Conservation (phyloP, 92 coral and sea anemone genomes). For the Phenganax stokvisi region DNA sequence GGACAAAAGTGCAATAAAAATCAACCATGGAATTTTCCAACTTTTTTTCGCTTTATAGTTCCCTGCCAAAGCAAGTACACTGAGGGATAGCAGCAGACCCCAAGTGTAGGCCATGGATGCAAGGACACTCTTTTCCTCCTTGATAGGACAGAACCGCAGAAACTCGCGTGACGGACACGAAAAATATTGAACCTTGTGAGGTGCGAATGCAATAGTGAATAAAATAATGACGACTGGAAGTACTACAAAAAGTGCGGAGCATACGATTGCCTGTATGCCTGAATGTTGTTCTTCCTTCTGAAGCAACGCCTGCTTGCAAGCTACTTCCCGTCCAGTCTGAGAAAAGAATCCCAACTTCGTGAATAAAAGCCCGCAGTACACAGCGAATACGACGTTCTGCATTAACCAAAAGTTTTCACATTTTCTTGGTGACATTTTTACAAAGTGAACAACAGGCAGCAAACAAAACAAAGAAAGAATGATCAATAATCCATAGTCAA, state of each 20-base stretch:
- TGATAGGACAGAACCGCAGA: background rate
- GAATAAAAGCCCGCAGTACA: constrained; percentile 13
- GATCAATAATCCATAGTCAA: constrained; percentile 4
- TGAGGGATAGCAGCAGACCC: constrained; percentile 15
- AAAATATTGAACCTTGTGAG: background rate
- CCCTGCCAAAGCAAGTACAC: background rate
- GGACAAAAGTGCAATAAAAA: constrained; percentile 9
- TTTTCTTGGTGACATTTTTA: constrained; percentile 1
- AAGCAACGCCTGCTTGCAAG: background rate
- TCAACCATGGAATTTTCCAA: constrained; percentile 15
- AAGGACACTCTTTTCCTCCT: background rate
- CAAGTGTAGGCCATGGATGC: constrained; percentile 21
- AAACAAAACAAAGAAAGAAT: background rate
- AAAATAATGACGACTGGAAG: constrained; percentile 13
- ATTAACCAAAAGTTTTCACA: background rate
- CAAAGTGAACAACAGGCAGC: constrained; percentile 14
- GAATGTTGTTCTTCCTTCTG: background rate
- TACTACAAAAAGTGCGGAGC: background rate
- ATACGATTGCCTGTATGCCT: background rate
- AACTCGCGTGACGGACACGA: constrained; percentile 11
- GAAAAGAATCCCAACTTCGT: background rate
- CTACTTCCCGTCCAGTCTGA: background rate
- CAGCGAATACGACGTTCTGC: constrained; percentile 12
- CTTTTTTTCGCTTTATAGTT: background rate
- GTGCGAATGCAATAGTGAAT: background rate